Evolutionary conservation across 2,113 vertebrate species (phyloP).

Genomic region (Carassius carassius): DNA sequence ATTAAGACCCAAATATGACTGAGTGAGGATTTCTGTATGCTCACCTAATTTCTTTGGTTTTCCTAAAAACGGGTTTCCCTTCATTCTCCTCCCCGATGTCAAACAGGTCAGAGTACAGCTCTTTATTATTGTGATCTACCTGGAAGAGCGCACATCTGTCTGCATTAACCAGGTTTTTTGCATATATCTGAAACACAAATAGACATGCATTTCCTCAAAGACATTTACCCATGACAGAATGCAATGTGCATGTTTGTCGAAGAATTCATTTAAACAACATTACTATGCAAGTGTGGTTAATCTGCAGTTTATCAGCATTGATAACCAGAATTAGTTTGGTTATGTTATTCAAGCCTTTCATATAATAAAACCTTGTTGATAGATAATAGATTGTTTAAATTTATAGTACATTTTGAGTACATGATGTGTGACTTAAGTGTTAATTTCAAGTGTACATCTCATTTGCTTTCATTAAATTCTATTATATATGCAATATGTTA

Average conservation of each 20-base stretch:
- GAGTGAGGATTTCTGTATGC: slow-evolving; percentile 25
- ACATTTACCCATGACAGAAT: not conserved
- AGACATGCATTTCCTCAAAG: slow-evolving; percentile 1
- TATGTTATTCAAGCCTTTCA: no score
- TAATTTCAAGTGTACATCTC: no score
- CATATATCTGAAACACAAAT: slow-evolving; percentile 91
- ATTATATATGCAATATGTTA: no score
- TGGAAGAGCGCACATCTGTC: slow-evolving; percentile 99
- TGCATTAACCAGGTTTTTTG: slow-evolving; percentile 99
- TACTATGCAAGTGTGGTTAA: not conserved
- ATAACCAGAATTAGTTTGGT: not conserved
- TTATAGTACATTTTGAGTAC: no score
- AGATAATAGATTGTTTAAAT: no score
- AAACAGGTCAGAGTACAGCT: slow-evolving; percentile 97
- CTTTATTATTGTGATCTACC: slow-evolving; percentile 97
- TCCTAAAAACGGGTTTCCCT: slow-evolving; percentile 95
- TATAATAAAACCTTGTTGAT: no score
- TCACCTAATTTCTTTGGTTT: slow-evolving; percentile 99
- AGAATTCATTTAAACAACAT: not conserved
- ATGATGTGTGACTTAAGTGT: no score
- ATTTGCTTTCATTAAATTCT: no score
- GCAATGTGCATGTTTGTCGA: not conserved
- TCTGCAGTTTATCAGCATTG: not conserved
- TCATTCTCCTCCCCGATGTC: slow-evolving; percentile 98
- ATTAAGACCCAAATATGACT: no score